Evolutionary conservation across 2,113 vertebrate genomes (phyloP).

Genomic region (Thunnus thynnus): DNA sequence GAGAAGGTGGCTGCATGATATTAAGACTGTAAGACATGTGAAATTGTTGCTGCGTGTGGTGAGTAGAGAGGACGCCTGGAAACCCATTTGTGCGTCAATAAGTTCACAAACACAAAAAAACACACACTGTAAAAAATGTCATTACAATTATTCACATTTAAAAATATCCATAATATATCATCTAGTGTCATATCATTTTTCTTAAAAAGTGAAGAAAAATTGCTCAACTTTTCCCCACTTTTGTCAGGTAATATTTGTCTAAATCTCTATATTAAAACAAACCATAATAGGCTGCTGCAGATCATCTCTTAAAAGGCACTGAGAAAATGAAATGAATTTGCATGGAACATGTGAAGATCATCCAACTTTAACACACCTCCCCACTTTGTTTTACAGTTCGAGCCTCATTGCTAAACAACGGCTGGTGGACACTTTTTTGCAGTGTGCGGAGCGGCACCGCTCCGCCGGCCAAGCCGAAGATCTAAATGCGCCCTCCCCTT

Average conservation of each 20-base stretch:
- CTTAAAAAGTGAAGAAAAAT: neutral
- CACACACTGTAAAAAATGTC: slow-evolving; percentile 58
- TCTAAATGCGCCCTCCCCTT: slow-evolving; percentile 59
- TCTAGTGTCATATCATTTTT: neutral
- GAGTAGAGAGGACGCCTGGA: slow-evolving; percentile 40
- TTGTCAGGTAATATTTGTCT: neutral
- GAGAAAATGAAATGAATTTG: neutral
- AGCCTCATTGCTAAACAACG: neutral
- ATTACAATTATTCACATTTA: neutral
- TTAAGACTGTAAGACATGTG: neutral
- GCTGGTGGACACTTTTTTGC: slow-evolving; percentile 20
- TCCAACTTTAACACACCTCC: neutral
- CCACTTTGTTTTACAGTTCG: neutral
- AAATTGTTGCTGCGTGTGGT: slow-evolving; percentile 41
- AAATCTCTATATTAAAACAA: neutral
- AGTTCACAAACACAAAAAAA: slow-evolving; percentile 31
- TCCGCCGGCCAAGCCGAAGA: slow-evolving; percentile 32
- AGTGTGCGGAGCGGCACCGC: slow-evolving; percentile 64
- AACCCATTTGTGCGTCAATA: slow-evolving; percentile 59
- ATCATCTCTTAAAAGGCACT: neutral
- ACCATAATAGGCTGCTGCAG: neutral
- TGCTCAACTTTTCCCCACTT: neutral
- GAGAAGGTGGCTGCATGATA: neutral
- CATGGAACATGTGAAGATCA: neutral
- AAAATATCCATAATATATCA: neutral